phyloP scores from a whole-genome alignment of 2,797 vertebrate species.

The Alectoris magna region DNA sequence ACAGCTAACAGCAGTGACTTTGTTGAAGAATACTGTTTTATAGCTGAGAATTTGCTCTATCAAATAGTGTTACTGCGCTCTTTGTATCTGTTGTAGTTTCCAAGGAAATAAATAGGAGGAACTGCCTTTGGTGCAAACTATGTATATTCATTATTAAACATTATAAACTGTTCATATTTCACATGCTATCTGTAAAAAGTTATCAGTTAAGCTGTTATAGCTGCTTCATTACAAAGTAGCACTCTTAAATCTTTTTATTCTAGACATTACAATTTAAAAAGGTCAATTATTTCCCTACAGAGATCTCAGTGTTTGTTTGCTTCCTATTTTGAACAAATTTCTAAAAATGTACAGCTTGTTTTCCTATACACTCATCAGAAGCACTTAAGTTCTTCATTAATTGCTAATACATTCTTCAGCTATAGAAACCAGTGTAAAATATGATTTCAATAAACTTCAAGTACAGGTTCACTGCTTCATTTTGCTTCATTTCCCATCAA shows the following conservation, averaged over 20 bases:
- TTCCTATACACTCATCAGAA: slow-evolving; percentile 28
- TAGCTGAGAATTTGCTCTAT: too few relatives aligned
- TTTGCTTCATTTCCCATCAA: not conserved
- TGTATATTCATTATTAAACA: not conserved
- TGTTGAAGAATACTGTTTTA: not conserved
- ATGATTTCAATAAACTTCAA: slow-evolving; percentile 18
- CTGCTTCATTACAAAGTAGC: slow-evolving; percentile 39
- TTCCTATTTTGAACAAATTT: slow-evolving; percentile 41
- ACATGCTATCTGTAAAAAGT: not conserved
- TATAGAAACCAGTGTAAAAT: not conserved
- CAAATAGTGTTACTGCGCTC: not conserved
- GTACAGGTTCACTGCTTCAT: not conserved
- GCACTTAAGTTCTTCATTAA: slow-evolving; percentile 60
- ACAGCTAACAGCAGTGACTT: not conserved
- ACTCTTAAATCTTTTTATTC: slow-evolving; percentile 15
- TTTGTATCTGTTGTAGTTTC: not conserved
- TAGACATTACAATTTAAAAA: slow-evolving; percentile 38
- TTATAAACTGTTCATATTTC: not conserved
- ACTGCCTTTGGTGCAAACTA: not conserved
- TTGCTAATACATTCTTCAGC: slow-evolving; percentile 25
- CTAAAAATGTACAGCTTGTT: not conserved
- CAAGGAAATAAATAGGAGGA: not conserved
- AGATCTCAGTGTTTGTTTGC: slow-evolving; percentile 32
- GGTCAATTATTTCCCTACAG: slow-evolving; percentile 62
- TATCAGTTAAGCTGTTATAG: slow-evolving; percentile 51